Evolutionary conservation across 2,888 invertebrate species (phyloP), one percentile per base, ranked within the genome.

Genomic region (Athalia circularis): DNA sequence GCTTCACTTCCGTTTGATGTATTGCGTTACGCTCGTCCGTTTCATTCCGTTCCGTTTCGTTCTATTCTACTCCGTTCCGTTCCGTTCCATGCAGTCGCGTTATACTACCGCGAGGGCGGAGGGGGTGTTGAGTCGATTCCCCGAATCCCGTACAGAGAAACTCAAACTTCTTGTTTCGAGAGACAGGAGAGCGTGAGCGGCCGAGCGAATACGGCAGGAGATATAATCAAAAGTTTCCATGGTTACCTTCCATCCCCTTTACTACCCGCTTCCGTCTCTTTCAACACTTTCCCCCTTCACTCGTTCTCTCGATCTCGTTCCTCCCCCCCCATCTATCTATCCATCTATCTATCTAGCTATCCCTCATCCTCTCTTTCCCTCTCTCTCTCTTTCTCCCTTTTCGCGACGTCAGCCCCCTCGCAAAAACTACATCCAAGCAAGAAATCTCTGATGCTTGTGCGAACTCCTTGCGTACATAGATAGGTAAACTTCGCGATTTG

Each of bases 221-320:
- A 85, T 83, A 86, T 86, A 87, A 87, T 87, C 87, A 87, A 86
- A 88, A 87, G 88, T 88, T 87, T 83, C 87, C 87, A 88, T 87
- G 88, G 82, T 88, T 86, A 87, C 88, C 80, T 57, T 45, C 47
- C 29, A 68, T 72, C 72, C 59, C 57, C 8, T 4, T 43, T 67
- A 52, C 70, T 59, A 76, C 78, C 77, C 77, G 77, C 79, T 80
- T 67, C 61, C 77, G 75, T 61, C 59, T 78, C 65, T 77, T 75
- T 75, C 75, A 75, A 75, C 62, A 8, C 65, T 65, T 65, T 65
- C 65, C 45, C 65, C 43, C 15, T 29, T 62, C 43, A 29, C 62
- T 62, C 13, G n/a, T 9, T 57, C 43, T 57, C 7, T 54, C 72
- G 29, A n/a, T 72, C 47, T 13, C 59, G 13, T 3, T 45, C 43